phyloP scores from a whole-genome alignment of 2,113 vertebrate genomes.

The Chiloscyllium plagiosum region DNA sequence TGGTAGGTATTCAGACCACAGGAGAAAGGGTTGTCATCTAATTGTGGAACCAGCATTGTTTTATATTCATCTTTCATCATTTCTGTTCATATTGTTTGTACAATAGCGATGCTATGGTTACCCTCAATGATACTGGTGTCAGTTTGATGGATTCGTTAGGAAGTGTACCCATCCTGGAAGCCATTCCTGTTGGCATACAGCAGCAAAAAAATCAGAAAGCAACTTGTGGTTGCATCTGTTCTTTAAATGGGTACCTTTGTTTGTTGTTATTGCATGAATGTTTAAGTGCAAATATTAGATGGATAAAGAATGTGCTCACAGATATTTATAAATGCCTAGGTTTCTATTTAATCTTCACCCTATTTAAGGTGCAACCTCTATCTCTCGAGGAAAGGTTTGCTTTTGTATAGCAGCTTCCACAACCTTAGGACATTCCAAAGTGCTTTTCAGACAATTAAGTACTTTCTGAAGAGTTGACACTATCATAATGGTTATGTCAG shows the following conservation, averaged over 20 bases:
- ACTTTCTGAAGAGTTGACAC: too few relatives aligned
- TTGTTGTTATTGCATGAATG: background rate
- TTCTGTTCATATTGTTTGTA: background rate
- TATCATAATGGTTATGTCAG: too few relatives aligned
- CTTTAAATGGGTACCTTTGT: background rate
- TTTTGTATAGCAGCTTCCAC: too few relatives aligned
- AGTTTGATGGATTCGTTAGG: background rate
- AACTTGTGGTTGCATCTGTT: background rate
- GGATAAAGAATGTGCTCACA: background rate
- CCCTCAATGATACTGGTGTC: background rate
- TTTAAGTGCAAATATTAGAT: background rate
- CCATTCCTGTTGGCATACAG: background rate
- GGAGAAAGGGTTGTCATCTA: background rate
- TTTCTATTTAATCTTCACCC: background rate
- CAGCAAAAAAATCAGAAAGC: background rate
- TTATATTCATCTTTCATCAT: background rate
- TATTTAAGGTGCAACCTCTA: background rate
- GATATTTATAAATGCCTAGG: background rate
- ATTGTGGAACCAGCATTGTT: too few relatives aligned
- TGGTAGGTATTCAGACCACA: background rate
- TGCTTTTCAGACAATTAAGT: too few relatives aligned
- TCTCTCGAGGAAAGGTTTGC: background rate
- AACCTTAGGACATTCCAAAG: too few relatives aligned
- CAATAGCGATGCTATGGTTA: background rate
- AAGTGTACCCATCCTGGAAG: background rate